Conservation (phyloP, 2,113 vertebrate genomes). For the Saimiri boliviensis region DNA sequence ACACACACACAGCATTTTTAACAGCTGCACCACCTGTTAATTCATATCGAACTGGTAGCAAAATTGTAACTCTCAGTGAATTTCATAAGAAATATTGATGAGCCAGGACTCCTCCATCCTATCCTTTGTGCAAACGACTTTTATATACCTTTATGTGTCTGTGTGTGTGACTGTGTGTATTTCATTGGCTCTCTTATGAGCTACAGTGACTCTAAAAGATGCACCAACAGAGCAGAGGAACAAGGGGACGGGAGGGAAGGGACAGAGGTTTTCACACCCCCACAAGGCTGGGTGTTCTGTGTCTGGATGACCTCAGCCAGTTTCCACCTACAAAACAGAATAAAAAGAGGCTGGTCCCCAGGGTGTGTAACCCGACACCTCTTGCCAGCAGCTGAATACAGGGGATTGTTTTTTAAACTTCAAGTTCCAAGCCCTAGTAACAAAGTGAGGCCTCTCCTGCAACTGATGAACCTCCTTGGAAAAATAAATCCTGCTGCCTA, state of each 20-base stretch:
- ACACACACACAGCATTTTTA: too few species aligned
- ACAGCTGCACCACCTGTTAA: background rate
- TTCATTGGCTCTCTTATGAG: background rate
- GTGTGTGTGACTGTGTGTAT: background rate
- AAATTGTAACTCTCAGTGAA: background rate
- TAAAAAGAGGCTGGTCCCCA: background rate
- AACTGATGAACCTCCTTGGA: background rate
- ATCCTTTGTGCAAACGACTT: fast-evolving
- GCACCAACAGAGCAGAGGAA: background rate
- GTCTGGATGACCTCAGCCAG: background rate
- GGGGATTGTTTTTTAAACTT: conserved; percentile 39
- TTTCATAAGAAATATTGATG: background rate
- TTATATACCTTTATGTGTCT: background rate
- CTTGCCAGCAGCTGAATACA: conserved; percentile 9
- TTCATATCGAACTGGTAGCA: background rate
- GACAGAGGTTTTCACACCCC: background rate
- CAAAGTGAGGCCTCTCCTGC: conserved; percentile 3
- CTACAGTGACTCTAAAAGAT: background rate
- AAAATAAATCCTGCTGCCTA: background rate
- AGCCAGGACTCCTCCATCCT: background rate
- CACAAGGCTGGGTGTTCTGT: background rate
- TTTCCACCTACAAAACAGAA: conserved; percentile 7
- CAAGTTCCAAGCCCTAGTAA: conserved; percentile 15
- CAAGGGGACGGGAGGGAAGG: background rate
- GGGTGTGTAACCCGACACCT: conserved; percentile 34